Conservation (phyloP, 1,140 invertebrate species). For the Glossosoma conforme region DNA sequence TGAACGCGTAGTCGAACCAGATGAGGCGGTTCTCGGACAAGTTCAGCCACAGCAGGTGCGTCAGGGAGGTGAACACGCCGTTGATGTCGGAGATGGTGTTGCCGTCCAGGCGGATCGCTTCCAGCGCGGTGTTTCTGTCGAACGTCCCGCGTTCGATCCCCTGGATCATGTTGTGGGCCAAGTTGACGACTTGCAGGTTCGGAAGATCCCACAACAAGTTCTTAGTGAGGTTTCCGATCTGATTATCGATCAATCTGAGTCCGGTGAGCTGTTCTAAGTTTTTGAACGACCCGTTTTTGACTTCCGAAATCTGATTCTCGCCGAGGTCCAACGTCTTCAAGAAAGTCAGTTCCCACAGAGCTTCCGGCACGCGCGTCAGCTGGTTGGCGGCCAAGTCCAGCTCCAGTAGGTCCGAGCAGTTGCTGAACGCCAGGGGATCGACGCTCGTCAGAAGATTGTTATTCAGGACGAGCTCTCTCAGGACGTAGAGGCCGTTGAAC, state of each 20-base stretch:
- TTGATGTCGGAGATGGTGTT: constrained; percentile 84
- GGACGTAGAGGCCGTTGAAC: constrained; percentile 79
- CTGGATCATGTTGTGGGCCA: constrained; percentile 83
- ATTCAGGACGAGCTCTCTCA: constrained; percentile 78
- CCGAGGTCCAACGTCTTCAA: constrained; percentile 82
- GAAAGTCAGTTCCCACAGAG: constrained; percentile 73
- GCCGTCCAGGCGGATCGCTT: constrained; percentile 79
- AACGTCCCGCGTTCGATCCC: constrained; percentile 78
- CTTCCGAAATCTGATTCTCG: constrained; percentile 77
- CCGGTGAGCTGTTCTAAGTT: constrained; percentile 81
- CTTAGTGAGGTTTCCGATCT: constrained; percentile 75
- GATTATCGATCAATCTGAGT: constrained; percentile 78
- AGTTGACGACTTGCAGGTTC: constrained; percentile 76
- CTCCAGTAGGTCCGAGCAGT: constrained; percentile 85
- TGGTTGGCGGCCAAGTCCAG: constrained; percentile 84
- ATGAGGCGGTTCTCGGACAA: constrained; percentile 87
- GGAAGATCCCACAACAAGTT: constrained; percentile 82
- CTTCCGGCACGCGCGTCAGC: constrained; percentile 73
- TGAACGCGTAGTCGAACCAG: constrained; percentile 87
- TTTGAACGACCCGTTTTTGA: constrained; percentile 76
- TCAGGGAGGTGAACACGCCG: constrained; percentile 75
- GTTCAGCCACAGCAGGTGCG: constrained; percentile 79
- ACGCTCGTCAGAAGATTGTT: constrained; percentile 78
- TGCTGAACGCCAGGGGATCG: constrained; percentile 80
- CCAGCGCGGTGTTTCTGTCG: constrained; percentile 69